A percentile compares a stretch with the other conserved stretches of the same genome.
These are phyloP conservation scores for Shargacucullia verbasci DNA, from an alignment of 2,888 invertebrate species.

Conservation along the genomic window DNA sequence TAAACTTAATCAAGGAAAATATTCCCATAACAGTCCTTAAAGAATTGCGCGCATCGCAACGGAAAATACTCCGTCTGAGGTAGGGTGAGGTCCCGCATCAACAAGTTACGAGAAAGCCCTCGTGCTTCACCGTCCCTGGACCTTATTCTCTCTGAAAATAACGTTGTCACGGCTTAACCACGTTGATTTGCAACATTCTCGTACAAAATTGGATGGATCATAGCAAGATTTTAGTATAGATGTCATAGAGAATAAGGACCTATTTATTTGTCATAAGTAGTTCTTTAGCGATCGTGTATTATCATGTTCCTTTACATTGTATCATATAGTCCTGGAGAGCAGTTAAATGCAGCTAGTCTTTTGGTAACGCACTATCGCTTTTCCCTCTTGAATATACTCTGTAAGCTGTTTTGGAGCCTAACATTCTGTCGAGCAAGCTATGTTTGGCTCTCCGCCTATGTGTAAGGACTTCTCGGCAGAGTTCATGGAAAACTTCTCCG, in stretches of 20 bases:
- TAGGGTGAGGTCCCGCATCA: neutral
- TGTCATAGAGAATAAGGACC: neutral
- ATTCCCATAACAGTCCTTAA: neutral
- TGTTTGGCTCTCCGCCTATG: conserved; percentile 95
- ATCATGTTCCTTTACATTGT: conserved; percentile 14
- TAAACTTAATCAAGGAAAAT: neutral
- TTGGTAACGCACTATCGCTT: conserved; percentile 96
- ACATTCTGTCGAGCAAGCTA: conserved; percentile 94
- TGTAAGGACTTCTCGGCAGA: conserved; percentile 94
- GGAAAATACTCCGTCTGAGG: conserved; percentile 3
- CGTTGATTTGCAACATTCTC: too few species aligned
- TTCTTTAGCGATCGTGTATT: conserved; percentile 18
- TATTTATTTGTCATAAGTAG: neutral
- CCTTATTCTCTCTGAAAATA: too few species aligned
- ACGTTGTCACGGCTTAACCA: too few species aligned
- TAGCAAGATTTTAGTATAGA: too few species aligned
- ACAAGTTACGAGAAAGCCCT: neutral
- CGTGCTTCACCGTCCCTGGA: too few species aligned
- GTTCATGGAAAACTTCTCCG: conserved; percentile 95
- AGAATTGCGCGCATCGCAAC: neutral
- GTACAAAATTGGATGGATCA: too few species aligned
- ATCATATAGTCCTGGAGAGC: conserved; percentile 22
- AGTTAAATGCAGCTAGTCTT: conserved; percentile 88
- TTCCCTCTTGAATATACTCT: conserved; percentile 95
- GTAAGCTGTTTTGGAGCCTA: conserved; percentile 92